Base-by-base conservation (phyloP, 2,888 invertebrate species). In the Clitarchus hookeri region DNA sequence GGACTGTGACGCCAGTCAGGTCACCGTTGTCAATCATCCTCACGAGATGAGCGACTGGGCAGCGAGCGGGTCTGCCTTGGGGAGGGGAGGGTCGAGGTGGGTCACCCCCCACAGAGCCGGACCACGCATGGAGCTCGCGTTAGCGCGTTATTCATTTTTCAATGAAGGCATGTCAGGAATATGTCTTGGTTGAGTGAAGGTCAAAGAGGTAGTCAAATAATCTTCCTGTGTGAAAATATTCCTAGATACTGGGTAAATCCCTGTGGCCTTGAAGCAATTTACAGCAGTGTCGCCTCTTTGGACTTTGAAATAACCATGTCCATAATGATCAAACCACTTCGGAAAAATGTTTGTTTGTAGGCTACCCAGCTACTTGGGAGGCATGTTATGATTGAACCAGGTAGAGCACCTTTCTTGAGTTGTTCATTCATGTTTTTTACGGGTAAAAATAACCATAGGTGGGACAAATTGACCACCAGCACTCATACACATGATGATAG, bases 321-420 rank as follows among this genome's bases (percentile, higher is more conserved):
- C 89, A 84, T 90, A 88, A 87, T 90, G 89, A 84, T 88, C 84
- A 54, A 90, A 87, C 89, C 89, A 90, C 54, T 87, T 88, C 0
- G 54, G 54, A 26, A 84, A 80, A 27, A 84, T 84, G 86, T 27
- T 36, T 84, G 86, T 27, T 48, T 48, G 3, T 13, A 36, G 36
- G 36, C 1, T 36, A 48, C 80, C 88, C 26, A 86, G 88, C 89
- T 89, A 86, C 78, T 88, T 9, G 87, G 85, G 84, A 86, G 89
- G 44, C 87, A 86, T 44, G 82, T 79, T 23, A 88, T 89, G 65
- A 88, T 87, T n/a, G 89, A 82, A 36, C 88, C 88, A 27, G 88
- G 88, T 65, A 89, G 89, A 26, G 89, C 88, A 36, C 88, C 12
- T 48, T 88, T 53, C 86, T 89, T 87, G 19, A 89, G 87, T 19